Percentiles rank a stretch among this genome's conserved stretches.
Evolutionary conservation across 1,140 invertebrate genomes (phyloP).

Genomic region (Dendrolimus punctatus): DNA sequence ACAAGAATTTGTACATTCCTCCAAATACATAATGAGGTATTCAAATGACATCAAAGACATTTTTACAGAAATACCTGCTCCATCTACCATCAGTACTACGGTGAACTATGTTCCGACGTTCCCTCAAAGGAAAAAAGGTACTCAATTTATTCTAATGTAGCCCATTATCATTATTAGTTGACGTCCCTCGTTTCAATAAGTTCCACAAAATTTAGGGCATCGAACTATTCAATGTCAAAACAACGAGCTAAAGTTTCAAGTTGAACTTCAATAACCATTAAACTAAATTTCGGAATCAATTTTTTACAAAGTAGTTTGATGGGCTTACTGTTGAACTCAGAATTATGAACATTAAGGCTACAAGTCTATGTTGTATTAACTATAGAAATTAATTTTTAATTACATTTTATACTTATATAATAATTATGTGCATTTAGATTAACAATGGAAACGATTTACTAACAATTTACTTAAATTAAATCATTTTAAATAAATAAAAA

Average conservation of each 20-base stretch:
- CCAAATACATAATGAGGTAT: background rate
- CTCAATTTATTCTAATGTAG: slow-evolving; percentile 7
- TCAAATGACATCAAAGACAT: slow-evolving; percentile 2
- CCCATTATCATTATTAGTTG: slow-evolving; percentile 6
- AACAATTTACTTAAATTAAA: too few relatives aligned
- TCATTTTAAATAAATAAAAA: too few relatives aligned
- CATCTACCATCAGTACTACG: slow-evolving; percentile 77
- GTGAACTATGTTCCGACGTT: slow-evolving; percentile 63
- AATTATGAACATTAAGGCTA: too few relatives aligned
- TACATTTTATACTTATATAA: too few relatives aligned
- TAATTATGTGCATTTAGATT: too few relatives aligned
- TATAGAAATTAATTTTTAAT: too few relatives aligned
- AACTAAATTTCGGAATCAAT: slow-evolving; percentile 29
- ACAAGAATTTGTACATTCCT: background rate
- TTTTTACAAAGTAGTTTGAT: slow-evolving; percentile 30
- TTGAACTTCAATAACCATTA: slow-evolving; percentile 26
- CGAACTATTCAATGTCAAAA: slow-evolving; percentile 31
- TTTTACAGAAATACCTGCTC: slow-evolving; percentile 79
- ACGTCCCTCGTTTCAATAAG: slow-evolving; percentile 10
- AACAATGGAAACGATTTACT: too few relatives aligned
- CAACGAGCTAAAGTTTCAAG: slow-evolving; percentile 23
- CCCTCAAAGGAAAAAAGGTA: slow-evolving; percentile 64
- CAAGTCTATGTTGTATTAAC: too few relatives aligned
- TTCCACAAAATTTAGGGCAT: slow-evolving; percentile 8
- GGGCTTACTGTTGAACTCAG: background rate